Evolutionary conservation across 2,113 vertebrate genomes (phyloP).

Genomic region (Ptyas mucosa): DNA sequence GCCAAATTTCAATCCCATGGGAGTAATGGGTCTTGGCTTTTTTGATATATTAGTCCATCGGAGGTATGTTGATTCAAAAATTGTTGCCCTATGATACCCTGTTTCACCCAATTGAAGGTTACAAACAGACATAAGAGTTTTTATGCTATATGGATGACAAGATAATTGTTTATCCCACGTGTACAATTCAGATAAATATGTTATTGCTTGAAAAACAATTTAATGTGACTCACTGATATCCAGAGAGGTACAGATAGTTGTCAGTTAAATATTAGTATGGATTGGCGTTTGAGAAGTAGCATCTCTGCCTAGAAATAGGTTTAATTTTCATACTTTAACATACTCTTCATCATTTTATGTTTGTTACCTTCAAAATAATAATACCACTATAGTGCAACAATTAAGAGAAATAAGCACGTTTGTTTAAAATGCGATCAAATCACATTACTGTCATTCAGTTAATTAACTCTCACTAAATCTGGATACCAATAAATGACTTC

Average conservation of each 20-base stretch:
- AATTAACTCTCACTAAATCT: not conserved
- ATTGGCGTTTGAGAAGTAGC: not conserved
- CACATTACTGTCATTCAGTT: not conserved
- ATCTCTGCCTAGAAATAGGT: not conserved
- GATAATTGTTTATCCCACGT: not conserved
- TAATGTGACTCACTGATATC: not conserved
- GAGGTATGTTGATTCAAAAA: not conserved
- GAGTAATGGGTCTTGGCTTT: not conserved
- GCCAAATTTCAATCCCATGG: not conserved
- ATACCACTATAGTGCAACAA: not conserved
- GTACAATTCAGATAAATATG: not conserved
- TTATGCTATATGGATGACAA: not conserved
- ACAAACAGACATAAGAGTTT: not conserved
- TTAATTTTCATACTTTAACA: not conserved
- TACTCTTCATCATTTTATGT: not conserved
- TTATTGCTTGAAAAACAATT: not conserved
- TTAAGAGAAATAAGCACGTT: not conserved
- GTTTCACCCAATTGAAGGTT: not conserved
- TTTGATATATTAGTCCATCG: not conserved
- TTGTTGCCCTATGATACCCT: not conserved
- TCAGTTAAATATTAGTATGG: not conserved
- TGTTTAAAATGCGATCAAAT: not conserved
- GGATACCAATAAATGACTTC: not conserved
- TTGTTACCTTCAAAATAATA: not conserved
- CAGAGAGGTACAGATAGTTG: not conserved